These are phyloP conservation scores for Psittacula echo DNA, from an alignment of 2,797 vertebrate genomes.

Conservation along the genomic window DNA sequence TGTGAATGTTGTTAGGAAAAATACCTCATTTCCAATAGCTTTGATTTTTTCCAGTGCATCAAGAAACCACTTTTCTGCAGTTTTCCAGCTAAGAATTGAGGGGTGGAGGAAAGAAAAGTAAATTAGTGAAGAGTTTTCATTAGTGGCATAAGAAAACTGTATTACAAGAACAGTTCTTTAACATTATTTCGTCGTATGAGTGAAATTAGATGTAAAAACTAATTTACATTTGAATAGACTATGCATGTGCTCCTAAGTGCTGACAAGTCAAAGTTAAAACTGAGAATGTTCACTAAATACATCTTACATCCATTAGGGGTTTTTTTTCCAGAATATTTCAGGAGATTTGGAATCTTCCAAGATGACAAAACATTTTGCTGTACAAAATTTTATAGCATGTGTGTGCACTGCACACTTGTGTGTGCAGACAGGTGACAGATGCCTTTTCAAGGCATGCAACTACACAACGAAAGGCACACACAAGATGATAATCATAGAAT, in stretches of 20 bases:
- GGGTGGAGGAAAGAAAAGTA: not conserved
- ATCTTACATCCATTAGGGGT: not conserved
- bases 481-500: not conserved
- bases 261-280: not conserved
- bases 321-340: not conserved
- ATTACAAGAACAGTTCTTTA: not conserved
- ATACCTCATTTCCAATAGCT: conserved; percentile 98
- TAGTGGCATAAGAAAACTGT: not conserved
- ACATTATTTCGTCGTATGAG: not conserved
- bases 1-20: not conserved
- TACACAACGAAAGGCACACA: not conserved
- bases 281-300: not conserved
- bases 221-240: not conserved
- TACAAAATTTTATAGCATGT: not conserved
- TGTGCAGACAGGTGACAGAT: not conserved
- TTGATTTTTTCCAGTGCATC: conserved; percentile 99
- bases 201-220: not conserved
- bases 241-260: not conserved
- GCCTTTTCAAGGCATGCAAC: not conserved
- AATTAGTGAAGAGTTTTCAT: not conserved
- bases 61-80: conserved; percentile 95
- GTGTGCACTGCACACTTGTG: not conserved
- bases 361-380: not conserved
- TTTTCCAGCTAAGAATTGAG: conserved; percentile 90
- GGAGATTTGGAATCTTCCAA: not conserved